Conservation (phyloP, 2,888 invertebrate genomes). For the Dynastes tityus region DNA sequence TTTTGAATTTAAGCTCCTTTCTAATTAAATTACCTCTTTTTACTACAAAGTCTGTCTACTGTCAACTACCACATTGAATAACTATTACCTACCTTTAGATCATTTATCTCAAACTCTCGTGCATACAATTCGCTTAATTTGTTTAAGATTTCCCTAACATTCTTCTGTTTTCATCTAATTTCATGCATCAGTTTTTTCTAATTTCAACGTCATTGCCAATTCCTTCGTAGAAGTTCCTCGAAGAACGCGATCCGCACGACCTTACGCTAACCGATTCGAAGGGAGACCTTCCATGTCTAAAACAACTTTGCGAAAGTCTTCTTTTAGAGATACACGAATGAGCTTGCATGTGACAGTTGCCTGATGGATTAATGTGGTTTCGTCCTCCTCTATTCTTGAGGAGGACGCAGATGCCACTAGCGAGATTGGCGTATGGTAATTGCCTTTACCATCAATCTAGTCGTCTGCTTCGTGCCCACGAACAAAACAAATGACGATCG, state of each 20-base stretch:
- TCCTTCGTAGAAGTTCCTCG: slow-evolving; percentile 4
- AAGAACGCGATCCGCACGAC: neutral
- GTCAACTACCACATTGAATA: no score
- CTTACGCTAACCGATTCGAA: slow-evolving; percentile 12
- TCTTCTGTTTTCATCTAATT: slow-evolving; percentile 21
- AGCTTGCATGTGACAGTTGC: slow-evolving; percentile 41
- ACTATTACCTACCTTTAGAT: no score
- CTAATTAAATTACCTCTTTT: no score
- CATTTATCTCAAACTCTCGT: no score
- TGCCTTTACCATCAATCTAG: slow-evolving; percentile 44
- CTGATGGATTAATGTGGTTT: slow-evolving; percentile 42
- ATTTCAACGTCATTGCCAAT: slow-evolving; percentile 4
- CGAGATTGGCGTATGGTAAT: slow-evolving; percentile 45
- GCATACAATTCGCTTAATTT: no score
- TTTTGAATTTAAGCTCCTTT: no score
- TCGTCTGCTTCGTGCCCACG: slow-evolving; percentile 36
- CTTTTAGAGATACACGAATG: slow-evolving; percentile 35
- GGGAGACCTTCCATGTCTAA: slow-evolving; percentile 23
- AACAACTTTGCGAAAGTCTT: slow-evolving; percentile 34
- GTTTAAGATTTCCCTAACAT: neutral
- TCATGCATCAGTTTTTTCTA: slow-evolving; percentile 21
- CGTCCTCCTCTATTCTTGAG: slow-evolving; percentile 16
- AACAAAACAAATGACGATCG: slow-evolving; percentile 36
- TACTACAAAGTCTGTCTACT: no score
- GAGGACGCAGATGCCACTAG: slow-evolving; percentile 8